Conservation (phyloP, 2,797 vertebrate genomes). For the Selene dorsalis region DNA sequence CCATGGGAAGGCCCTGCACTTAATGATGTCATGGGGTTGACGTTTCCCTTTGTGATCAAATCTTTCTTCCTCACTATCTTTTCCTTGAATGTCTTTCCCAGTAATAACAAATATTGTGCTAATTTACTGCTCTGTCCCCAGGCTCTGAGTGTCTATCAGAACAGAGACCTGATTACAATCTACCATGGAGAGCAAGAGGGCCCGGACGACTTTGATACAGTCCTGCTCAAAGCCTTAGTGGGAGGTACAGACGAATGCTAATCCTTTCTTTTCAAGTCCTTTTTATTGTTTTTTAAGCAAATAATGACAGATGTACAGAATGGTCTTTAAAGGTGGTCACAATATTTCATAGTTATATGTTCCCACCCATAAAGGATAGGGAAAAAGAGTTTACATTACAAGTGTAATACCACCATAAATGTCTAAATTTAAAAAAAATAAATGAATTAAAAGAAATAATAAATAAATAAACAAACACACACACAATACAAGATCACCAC, state of each 20-base stretch:
- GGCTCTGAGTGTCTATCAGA: slow-evolving; percentile 88
- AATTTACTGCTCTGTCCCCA: slow-evolving; percentile 53
- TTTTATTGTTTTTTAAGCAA: too few species aligned
- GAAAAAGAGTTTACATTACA: too few species aligned
- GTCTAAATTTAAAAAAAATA: too few species aligned
- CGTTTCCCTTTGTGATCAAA: neutral
- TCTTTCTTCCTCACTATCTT: neutral
- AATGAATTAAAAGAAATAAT: too few species aligned
- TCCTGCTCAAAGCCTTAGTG: slow-evolving; percentile 89
- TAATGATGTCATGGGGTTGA: neutral
- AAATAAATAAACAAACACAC: too few species aligned
- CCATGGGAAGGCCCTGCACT: neutral
- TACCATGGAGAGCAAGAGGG: slow-evolving; percentile 88
- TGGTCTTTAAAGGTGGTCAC: too few species aligned
- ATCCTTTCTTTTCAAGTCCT: neutral
- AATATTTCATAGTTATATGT: too few species aligned
- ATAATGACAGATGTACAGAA: too few species aligned
- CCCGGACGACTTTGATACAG: slow-evolving; percentile 90
- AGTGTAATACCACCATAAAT: too few species aligned
- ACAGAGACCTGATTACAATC: slow-evolving; percentile 87
- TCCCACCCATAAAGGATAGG: too few species aligned
- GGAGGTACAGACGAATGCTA: slow-evolving; percentile 79
- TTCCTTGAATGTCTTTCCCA: neutral
- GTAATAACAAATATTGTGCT: neutral
- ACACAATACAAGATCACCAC: too few species aligned